These are phyloP conservation scores for Cephus cinctus DNA, from an alignment of 1,140 invertebrate genomes.

Conservation along the genomic window DNA sequence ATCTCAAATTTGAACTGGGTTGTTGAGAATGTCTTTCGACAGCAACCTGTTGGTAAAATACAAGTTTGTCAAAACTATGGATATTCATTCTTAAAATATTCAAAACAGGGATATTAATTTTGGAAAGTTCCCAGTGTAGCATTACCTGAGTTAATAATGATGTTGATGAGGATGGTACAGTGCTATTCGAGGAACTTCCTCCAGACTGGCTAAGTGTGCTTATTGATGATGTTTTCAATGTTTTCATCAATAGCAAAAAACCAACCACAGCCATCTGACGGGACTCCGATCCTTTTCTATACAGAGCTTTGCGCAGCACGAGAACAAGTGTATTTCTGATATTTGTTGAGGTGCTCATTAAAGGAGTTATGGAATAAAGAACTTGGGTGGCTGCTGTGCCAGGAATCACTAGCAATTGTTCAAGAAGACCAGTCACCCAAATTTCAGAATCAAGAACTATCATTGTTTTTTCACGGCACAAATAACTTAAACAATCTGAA, in stretches of 20 bases:
- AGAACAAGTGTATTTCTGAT: conserved; percentile 59
- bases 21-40: conserved; percentile 33
- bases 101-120: conserved; percentile 5
- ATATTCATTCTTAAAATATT: conserved; percentile 16
- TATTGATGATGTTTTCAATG: conserved; percentile 53
- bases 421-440: conserved; percentile 52
- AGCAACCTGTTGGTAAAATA: conserved; percentile 29
- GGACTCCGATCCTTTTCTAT: conserved; percentile 52
- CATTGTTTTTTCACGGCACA: conserved; percentile 51
- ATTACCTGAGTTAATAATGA: conserved; percentile 53
- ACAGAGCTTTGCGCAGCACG: conserved; percentile 59
- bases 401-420: conserved; percentile 52
- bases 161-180: conserved; percentile 43
- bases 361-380: conserved; percentile 54
- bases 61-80: neutral
- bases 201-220: conserved; percentile 51
- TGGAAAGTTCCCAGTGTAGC: neutral
- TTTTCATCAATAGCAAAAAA: conserved; percentile 57
- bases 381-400: conserved; percentile 46
- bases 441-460: conserved; percentile 53
- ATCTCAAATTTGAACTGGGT: conserved; percentile 32
- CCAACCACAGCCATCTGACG: conserved; percentile 60
- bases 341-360: conserved; percentile 50
- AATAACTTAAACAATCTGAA: conserved; percentile 57
- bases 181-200: conserved; percentile 25